Conservation (phyloP, 2,888 invertebrate species). For the Limnephilus lunatus region DNA sequence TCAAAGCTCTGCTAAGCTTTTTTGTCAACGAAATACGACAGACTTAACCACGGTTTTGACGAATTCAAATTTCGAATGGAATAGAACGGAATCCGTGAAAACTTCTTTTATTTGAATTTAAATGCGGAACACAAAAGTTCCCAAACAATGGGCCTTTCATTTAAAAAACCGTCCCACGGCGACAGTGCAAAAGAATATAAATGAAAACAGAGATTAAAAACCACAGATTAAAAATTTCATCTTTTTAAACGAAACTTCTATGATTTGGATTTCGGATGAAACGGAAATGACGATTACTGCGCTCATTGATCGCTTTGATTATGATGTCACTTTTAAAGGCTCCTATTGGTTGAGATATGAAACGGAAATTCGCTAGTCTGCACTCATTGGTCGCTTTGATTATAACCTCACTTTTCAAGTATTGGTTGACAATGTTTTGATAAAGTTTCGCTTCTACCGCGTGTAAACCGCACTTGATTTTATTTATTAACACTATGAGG, state of each 20-base stretch:
- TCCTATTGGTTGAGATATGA: no score
- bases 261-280: no score
- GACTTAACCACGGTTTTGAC: neutral
- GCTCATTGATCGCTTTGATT: no score
- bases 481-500: neutral
- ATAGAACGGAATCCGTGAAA: conserved; percentile 5
- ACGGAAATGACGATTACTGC: no score
- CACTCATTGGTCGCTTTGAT: no score
- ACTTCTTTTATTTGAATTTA: conserved; percentile 5
- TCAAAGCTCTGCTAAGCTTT: neutral
- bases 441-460: no score
- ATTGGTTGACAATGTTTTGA: no score
- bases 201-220: neutral
- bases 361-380: no score
- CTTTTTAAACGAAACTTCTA: no score
- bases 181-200: neutral
- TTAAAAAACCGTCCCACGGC: neutral
- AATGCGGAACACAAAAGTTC: neutral
- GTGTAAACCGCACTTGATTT: neutral
- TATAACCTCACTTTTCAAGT: no score
- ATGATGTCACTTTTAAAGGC: no score
- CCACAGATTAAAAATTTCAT: no score
- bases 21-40: neutral
- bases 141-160: neutral
- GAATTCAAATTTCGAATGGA: neutral